Conservation (phyloP, 2,113 vertebrate species). For the Nothobranchius furzeri region DNA sequence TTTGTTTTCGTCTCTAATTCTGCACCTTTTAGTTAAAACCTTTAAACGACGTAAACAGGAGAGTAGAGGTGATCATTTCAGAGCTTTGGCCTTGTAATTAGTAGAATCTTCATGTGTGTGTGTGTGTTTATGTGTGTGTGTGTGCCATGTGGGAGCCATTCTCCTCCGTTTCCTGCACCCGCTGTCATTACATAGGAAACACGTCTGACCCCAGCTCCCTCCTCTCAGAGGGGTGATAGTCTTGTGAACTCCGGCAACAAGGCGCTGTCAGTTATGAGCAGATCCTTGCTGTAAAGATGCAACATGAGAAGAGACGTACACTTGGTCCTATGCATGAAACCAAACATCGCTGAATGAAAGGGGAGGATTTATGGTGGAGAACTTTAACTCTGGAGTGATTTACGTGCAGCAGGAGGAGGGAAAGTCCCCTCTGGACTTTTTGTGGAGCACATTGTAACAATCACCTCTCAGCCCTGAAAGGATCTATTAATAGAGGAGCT, state of each 20-base stretch:
- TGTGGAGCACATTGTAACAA: conserved; percentile 38
- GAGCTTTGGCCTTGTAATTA: conserved; percentile 61
- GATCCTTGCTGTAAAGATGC: background rate
- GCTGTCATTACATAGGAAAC: conserved; percentile 73
- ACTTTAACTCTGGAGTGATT: conserved; percentile 1
- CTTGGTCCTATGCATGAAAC: background rate
- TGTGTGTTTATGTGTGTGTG: conserved; percentile 56
- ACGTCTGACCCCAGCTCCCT: conserved; percentile 59
- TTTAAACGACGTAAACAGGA: conserved; percentile 45
- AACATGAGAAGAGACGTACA: background rate
- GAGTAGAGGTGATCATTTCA: conserved; percentile 59
- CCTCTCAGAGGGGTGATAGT: conserved; percentile 66
- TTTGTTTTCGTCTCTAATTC: conserved; percentile 27
- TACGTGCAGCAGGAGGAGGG: conserved; percentile 17
- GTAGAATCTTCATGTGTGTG: conserved; percentile 49
- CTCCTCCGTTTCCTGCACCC: conserved; percentile 70
- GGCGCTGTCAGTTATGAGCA: conserved; percentile 11
- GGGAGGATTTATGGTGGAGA: background rate
- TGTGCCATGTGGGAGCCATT: conserved; percentile 72
- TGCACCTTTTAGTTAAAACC: conserved; percentile 47
- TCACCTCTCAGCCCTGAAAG: conserved; percentile 53
- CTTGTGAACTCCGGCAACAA: conserved; percentile 45
- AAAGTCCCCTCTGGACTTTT: conserved; percentile 33
- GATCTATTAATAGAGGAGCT: conserved; percentile 73
- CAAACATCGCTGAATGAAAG: conserved; percentile 19